A percentile compares a stretch with the other conserved stretches of the same genome.
phyloP scores from a whole-genome alignment of 2,113 vertebrate species.

The Pteropus alecto region DNA sequence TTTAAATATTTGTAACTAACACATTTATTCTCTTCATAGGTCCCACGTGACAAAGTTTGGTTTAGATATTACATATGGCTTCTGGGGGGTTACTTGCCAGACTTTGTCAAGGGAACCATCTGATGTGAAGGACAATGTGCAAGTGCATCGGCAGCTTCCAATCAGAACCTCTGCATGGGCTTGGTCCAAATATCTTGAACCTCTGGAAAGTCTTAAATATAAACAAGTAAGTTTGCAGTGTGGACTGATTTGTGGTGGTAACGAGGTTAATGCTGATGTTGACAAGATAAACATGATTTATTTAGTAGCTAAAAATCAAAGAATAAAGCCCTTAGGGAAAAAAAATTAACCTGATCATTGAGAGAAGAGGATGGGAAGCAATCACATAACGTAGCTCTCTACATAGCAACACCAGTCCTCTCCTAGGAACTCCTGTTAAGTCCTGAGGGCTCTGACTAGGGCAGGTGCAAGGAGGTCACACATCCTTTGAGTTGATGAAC shows the following conservation, averaged over 20 bases:
- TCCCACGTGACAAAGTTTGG: background rate
- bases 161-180: background rate
- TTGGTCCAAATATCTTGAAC: background rate
- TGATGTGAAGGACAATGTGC: background rate
- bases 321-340: background rate
- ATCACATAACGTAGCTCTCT: background rate
- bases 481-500: background rate
- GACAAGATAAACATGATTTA: background rate
- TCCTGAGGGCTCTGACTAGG: background rate
- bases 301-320: conserved; percentile 23
- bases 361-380: background rate
- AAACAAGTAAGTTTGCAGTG: background rate
- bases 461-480: background rate
- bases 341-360: background rate
- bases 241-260: background rate
- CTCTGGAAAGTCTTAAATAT: background rate
- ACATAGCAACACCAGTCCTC: background rate
- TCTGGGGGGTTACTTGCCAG: background rate
- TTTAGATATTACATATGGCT: background rate
- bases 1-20: background rate
- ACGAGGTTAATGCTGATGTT: background rate
- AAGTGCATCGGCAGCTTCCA: background rate
- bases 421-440: background rate
- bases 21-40: background rate
- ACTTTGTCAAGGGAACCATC: background rate